Base-by-base conservation (phyloP, 2,113 vertebrate genomes). In the Sander vitreus region DNA sequence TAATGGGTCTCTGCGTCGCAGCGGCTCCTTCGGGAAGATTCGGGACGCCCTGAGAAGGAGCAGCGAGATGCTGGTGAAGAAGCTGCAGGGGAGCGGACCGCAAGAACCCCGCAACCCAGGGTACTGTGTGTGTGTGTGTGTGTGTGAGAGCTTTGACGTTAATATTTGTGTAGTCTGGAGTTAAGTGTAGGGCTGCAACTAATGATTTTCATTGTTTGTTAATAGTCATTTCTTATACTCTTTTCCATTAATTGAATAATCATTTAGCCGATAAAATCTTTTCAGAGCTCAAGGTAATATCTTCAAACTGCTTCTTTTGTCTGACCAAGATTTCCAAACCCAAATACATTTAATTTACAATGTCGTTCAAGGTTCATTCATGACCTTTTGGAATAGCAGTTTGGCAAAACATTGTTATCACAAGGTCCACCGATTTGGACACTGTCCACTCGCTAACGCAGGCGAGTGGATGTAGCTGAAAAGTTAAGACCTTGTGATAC, bases 41-140 rank as follows among this genome's bases (percentile, higher is more conserved):
- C 95, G 97, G 0, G 97, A 97, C 0, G 96, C 96, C 9, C 92
- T 97, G 92, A 93, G 96, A 27, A 95, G 96, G 65, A 97, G 97
- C 94, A 97, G 97, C 21, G 97, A 97, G 92, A 97, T 97, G 96
- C 93, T 97, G 91, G 97, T 97, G 83, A 97, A 97, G 93, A 97
- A 97, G 79, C 93, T 97, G 74, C 97, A 97, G 84, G 97, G 97
- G 16, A 96, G 95, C 21, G 92, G 95, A 7, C 96, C 96, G 0
- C 96, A 97, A 75, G 96, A 97, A 16, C 92, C 96, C 25, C 94
- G 96, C 7, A 97, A 97, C 91, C 94, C 95, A 2, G 96, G 96
- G 96, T 97, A 62, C n/a, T n/a, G n/a, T n/a, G n/a, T n/a, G n/a
- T n/a, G n/a, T n/a, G 95, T 54, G 51, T 12, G 19, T 21, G 51